Evolutionary conservation across 2,113 vertebrate species (phyloP).

Genomic region (Raja brachyura): DNA sequence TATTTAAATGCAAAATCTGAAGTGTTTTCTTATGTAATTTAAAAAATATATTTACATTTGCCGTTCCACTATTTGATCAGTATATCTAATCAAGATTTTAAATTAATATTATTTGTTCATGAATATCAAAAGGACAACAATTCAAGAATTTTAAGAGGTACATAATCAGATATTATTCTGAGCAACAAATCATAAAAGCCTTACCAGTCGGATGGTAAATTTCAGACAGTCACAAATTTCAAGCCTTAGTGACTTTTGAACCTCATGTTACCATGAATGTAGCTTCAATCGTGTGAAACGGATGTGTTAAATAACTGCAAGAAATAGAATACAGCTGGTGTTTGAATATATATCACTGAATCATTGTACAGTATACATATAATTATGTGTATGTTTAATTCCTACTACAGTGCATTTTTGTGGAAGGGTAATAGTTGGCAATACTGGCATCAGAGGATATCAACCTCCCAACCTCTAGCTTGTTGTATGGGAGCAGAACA

Average conservation of each 20-base stretch:
- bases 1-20: neutral
- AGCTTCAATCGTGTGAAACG: neutral
- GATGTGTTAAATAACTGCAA: neutral
- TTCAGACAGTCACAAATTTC: slow-evolving; percentile 14
- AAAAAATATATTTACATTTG: slow-evolving; percentile 20
- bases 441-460: neutral
- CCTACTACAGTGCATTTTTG: neutral
- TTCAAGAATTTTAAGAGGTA: neutral
- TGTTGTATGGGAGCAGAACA: neutral
- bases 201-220: neutral
- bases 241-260: slow-evolving; percentile 32
- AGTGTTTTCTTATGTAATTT: slow-evolving; percentile 17
- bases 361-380: neutral
- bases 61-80: neutral
- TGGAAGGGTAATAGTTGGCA: slow-evolving; percentile 9
- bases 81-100: neutral
- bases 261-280: slow-evolving; percentile 11
- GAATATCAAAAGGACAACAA: neutral
- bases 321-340: neutral
- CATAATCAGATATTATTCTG: neutral
- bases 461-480: neutral
- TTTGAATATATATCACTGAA: neutral
- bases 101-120: neutral
- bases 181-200: neutral
- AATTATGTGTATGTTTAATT: slow-evolving; percentile 5